Percentiles rank a stretch among this genome's conserved stretches.
phyloP scores from a whole-genome alignment of 2,113 vertebrate species.

The Pomatorhinus ruficollis region DNA sequence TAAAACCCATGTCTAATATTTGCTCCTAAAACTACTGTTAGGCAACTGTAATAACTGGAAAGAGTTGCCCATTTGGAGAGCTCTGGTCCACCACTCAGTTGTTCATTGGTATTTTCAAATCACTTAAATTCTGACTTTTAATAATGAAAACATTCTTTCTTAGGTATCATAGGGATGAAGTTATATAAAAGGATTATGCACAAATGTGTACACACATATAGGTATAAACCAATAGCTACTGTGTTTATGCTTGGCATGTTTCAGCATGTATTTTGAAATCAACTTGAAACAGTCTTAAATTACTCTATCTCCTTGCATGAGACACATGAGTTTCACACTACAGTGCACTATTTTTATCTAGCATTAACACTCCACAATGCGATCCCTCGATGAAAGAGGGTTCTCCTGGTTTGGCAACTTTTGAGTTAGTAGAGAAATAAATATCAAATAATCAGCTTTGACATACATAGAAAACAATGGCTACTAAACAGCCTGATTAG shows the following conservation, averaged over 20 bases:
- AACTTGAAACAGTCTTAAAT: not conserved
- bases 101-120: not conserved
- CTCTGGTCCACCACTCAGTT: not conserved
- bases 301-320: not conserved
- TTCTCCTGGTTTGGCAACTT: not conserved
- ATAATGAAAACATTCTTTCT: not conserved
- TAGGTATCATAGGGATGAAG: not conserved
- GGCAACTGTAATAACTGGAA: not conserved
- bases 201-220: not conserved
- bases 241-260: not conserved
- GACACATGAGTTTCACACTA: slow-evolving; percentile 4
- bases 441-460: not conserved
- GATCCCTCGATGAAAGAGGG: not conserved
- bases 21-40: not conserved
- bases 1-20: not conserved
- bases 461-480: not conserved
- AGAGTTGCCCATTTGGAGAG: not conserved
- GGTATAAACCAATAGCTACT: not conserved
- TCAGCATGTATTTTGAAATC: slow-evolving; percentile 1
- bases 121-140: not conserved
- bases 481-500: not conserved
- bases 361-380: not conserved
- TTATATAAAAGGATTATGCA: not conserved
- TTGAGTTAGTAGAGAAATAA: not conserved
- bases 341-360: slow-evolving; percentile 21